Conservation (phyloP, 2,113 vertebrate species). For the Hypomesus transpacificus region DNA sequence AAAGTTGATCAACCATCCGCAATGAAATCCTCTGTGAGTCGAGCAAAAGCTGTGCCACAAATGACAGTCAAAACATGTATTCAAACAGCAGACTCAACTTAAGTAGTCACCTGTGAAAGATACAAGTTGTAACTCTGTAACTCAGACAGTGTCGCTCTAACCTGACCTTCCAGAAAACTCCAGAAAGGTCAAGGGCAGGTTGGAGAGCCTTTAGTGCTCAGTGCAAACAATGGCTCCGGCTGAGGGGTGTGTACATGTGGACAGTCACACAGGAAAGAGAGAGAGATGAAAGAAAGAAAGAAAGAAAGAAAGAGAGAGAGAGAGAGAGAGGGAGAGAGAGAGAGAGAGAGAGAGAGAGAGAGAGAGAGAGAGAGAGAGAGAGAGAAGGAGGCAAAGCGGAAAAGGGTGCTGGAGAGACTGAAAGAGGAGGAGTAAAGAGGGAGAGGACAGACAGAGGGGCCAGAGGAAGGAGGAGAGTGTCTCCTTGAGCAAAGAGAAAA, state of each 20-base stretch:
- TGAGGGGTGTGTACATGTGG: conserved; percentile 67
- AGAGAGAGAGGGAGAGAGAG: background rate
- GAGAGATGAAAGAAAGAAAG: background rate
- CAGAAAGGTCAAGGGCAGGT: conserved; percentile 32
- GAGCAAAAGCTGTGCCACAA: background rate
- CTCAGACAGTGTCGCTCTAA: conserved; percentile 7
- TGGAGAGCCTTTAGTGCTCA: conserved; percentile 16
- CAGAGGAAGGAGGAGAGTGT: conserved; percentile 10
- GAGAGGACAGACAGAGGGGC: background rate
- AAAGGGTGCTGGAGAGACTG: conserved; percentile 6
- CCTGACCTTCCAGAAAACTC: conserved; percentile 50
- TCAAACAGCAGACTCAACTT: background rate
- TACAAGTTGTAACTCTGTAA: background rate
- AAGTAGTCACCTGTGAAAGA: background rate
- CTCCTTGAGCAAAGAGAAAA: conserved; percentile 18
- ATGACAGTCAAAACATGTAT: background rate
- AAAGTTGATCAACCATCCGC: too few relatives aligned
- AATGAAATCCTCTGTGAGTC: too few relatives aligned
- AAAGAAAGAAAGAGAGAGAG: conserved; percentile 15
- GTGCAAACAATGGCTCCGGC: conserved; percentile 22
- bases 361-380: conserved; percentile 12
- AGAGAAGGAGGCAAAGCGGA: background rate
- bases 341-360: conserved; percentile 11
- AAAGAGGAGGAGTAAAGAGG: background rate
- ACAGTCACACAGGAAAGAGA: conserved; percentile 54